Percentiles rank a stretch among this genome's conserved stretches.
phyloP scores from a whole-genome alignment of 1,140 invertebrate genomes.

The Daktulosphaira vitifoliae region DNA sequence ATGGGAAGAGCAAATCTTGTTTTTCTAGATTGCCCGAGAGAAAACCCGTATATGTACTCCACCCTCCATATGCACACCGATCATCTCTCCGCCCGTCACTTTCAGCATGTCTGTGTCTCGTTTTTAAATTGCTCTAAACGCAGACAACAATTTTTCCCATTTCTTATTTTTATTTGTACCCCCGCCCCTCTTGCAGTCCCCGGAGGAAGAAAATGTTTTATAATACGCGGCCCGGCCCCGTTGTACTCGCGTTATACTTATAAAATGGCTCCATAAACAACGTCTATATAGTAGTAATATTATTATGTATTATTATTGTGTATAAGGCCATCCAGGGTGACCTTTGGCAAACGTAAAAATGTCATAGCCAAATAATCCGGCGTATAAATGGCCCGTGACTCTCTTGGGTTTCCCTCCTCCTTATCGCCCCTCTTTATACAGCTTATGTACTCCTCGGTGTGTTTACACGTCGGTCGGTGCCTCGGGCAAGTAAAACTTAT shows the following conservation, averaged over 20 bases:
- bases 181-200: neutral
- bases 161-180: constrained; percentile 23
- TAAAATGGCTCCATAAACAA: constrained; percentile 16
- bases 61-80: neutral
- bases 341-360: constrained; percentile 27
- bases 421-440: too few relatives aligned
- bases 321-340: neutral
- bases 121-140: constrained; percentile 33
- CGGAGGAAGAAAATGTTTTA: constrained; percentile 16
- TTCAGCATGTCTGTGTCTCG: constrained; percentile 9
- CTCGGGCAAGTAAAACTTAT: too few relatives aligned
- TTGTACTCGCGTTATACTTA: too few relatives aligned
- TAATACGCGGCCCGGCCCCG: constrained; percentile 9
- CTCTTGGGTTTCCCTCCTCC: neutral
- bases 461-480: too few relatives aligned
- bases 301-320: too few relatives aligned
- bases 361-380: constrained; percentile 31
- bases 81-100: neutral
- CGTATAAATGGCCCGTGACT: constrained; percentile 20
- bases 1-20: constrained; percentile 25
- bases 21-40: constrained; percentile 29
- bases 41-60: neutral
- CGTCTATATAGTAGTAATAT: too few relatives aligned
- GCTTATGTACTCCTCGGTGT: too few relatives aligned
- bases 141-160: constrained; percentile 31